Evolutionary conservation across 2,888 invertebrate genomes (phyloP).

Genomic region (Polydrusus cervinus): DNA sequence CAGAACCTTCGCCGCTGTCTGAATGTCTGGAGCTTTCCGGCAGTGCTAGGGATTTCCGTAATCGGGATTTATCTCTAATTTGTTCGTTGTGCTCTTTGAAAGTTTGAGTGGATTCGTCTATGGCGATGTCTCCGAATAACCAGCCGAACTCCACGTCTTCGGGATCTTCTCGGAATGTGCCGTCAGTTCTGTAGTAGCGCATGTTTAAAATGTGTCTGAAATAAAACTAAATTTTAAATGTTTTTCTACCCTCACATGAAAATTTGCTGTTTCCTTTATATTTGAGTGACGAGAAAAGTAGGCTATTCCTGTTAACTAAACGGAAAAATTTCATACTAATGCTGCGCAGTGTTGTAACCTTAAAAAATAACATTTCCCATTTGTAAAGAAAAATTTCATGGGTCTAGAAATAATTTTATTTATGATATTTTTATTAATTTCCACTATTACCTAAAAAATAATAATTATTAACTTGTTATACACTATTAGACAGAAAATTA

Average conservation of each 20-base stretch:
- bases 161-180: slow-evolving; percentile 60
- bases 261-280: no score
- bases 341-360: no score
- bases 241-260: no score
- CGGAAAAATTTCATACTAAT: no score
- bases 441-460: no score
- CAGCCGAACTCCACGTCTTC: slow-evolving; percentile 65
- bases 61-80: slow-evolving; percentile 43
- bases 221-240: background rate
- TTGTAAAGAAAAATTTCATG: no score
- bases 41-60: background rate
- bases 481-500: no score
- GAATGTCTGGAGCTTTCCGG: background rate
- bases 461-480: no score
- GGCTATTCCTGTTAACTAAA: no score
- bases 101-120: slow-evolving; percentile 56
- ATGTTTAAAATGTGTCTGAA: slow-evolving; percentile 51
- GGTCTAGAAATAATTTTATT: no score
- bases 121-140: slow-evolving; percentile 60
- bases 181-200: slow-evolving; percentile 64
- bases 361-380: no score
- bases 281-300: background rate
- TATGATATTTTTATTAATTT: no score
- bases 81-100: slow-evolving; percentile 51
- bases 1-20: background rate